Conservation (phyloP, 2,888 invertebrate species). For the Hoplodrina blanda region DNA sequence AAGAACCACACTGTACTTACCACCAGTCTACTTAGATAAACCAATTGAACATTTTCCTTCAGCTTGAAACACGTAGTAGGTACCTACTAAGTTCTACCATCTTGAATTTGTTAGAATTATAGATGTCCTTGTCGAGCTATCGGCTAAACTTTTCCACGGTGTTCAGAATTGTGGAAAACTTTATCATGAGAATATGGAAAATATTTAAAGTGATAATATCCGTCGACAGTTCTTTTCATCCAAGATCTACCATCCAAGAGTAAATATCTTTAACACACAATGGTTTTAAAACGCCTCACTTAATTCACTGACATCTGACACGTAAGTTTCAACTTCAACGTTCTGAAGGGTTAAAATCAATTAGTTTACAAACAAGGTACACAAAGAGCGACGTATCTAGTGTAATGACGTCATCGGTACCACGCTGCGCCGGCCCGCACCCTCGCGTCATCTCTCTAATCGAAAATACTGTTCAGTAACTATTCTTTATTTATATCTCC, state of each 20-base stretch:
- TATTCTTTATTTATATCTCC: constrained; percentile 74
- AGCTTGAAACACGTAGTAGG: constrained; percentile 1
- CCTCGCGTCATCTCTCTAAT: constrained; percentile 74
- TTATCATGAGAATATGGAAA: constrained; percentile 1
- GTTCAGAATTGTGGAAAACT: constrained; percentile 25
- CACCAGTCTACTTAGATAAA: background rate
- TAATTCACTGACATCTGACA: constrained; percentile 14
- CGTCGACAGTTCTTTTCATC: too few species aligned
- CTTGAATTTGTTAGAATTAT: constrained; percentile 17
- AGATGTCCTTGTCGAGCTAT: background rate
- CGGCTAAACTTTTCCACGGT: constrained; percentile 22
- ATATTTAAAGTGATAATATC: background rate
- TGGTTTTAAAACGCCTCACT: constrained; percentile 1
- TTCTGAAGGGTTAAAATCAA: constrained; percentile 58
- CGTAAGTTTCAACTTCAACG: constrained; percentile 6
- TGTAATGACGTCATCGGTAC: constrained; percentile 69
- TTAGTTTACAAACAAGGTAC: constrained; percentile 53
- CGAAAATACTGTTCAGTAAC: constrained; percentile 74
- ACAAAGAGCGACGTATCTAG: constrained; percentile 63
- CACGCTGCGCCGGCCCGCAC: constrained; percentile 67
- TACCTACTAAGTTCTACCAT: background rate
- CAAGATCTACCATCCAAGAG: too few species aligned
- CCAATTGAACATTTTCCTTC: background rate
- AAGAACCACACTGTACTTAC: background rate
- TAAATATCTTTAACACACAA: background rate